phyloP scores from a whole-genome alignment of 2,797 vertebrate genomes.

The Ctenopoma kingsleyae region DNA sequence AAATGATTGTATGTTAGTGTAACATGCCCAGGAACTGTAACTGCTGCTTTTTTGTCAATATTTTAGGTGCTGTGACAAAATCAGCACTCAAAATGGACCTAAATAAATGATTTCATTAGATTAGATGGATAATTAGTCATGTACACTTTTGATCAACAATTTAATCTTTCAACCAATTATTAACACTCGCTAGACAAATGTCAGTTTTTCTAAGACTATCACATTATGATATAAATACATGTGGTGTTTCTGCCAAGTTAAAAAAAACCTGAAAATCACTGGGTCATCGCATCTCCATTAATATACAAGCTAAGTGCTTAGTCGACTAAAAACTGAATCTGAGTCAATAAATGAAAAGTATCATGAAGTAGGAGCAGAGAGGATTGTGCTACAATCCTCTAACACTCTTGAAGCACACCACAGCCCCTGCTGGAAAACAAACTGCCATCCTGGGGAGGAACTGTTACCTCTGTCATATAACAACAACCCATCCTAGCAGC shows the following conservation, averaged over 20 bases:
- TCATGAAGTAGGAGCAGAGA: not conserved
- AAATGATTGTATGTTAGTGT: slow-evolving; percentile 1
- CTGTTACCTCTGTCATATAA: slow-evolving; percentile 33
- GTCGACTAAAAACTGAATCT: not conserved
- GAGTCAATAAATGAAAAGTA: not conserved
- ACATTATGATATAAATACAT: not conserved
- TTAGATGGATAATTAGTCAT: too few relatives aligned
- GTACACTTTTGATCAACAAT: not conserved
- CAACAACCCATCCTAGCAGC: slow-evolving; percentile 34
- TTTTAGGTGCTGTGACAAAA: too few relatives aligned
- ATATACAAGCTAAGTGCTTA: not conserved
- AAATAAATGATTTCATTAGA: not conserved
- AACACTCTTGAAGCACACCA: slow-evolving; percentile 1
- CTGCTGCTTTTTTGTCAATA: not conserved
- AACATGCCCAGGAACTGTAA: not conserved
- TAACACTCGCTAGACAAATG: not conserved
- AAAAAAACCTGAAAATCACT: not conserved
- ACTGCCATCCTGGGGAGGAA: slow-evolving; percentile 19
- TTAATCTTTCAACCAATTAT: not conserved
- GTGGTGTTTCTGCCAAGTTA: not conserved
- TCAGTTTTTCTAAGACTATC: not conserved
- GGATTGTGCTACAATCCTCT: not conserved
- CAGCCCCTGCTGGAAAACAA: slow-evolving; percentile 31
- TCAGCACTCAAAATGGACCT: too few relatives aligned
- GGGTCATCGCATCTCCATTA: not conserved